Evolutionary conservation across 1,140 invertebrate species (phyloP).

Genomic region (Bombus ignitus): DNA sequence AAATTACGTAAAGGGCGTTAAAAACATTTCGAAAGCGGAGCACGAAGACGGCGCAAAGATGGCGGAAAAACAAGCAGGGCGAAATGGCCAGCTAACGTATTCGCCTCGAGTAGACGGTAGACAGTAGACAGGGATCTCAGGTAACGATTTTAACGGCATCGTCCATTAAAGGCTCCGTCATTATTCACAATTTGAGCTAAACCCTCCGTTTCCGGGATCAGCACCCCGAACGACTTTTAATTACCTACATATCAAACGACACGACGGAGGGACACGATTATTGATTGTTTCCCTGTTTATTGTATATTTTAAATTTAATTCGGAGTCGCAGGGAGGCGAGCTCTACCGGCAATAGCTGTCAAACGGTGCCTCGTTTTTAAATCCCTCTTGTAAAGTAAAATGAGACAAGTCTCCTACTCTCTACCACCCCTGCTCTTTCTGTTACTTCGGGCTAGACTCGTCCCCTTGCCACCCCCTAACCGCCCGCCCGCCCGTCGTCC

Average conservation of each 20-base stretch:
- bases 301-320: conserved; percentile 84
- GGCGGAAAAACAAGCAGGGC: not conserved
- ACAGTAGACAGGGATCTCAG: conserved; percentile 40
- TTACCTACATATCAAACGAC: conserved; percentile 80
- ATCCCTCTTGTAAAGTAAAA: conserved; percentile 81
- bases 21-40: conserved; percentile 34
- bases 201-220: conserved; percentile 29
- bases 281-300: conserved; percentile 82
- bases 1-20: conserved; percentile 13
- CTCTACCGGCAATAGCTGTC: conserved; percentile 80
- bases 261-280: conserved; percentile 67
- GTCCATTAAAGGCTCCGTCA: conserved; percentile 53
- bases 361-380: conserved; percentile 81
- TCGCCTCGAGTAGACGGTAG: conserved; percentile 36
- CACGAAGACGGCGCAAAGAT: conserved; percentile 17
- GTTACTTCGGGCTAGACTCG: conserved; percentile 38
- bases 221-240: conserved; percentile 76
- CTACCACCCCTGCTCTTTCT: not conserved
- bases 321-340: conserved; percentile 64
- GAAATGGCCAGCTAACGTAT: conserved; percentile 32
- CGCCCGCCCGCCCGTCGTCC: too few relatives aligned
- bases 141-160: conserved; percentile 44
- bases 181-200: conserved; percentile 67
- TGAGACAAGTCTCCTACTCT: conserved; percentile 74
- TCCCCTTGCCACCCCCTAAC: conserved; percentile 11